phyloP scores from a whole-genome alignment of 2,797 vertebrate species.

The Melanitta fusca region DNA sequence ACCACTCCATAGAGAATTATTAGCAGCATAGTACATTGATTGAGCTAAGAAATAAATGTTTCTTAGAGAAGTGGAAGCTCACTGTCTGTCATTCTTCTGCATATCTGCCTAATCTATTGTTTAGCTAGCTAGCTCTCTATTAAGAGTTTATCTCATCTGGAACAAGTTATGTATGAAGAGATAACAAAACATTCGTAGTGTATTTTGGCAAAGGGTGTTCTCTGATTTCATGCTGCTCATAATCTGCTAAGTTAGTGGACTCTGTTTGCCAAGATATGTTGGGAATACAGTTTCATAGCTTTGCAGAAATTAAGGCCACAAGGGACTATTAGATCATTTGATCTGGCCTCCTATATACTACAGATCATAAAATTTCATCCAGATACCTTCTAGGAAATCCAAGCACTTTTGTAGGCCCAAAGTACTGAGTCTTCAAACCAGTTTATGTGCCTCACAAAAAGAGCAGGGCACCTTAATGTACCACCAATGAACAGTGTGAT shows the following conservation, averaged over 20 bases:
- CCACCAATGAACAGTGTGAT: neutral
- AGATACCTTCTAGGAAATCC: constrained; percentile 15
- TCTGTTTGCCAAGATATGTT: constrained; percentile 20
- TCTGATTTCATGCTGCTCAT: constrained; percentile 27
- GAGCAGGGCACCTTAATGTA: neutral
- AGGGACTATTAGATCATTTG: constrained; percentile 15
- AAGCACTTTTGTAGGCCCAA: neutral
- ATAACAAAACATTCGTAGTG: constrained; percentile 29
- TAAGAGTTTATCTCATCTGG: constrained; percentile 46
- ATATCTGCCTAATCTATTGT: constrained; percentile 4
- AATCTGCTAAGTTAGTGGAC: neutral
- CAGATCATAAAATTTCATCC: constrained; percentile 29
- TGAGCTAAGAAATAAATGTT: neutral
- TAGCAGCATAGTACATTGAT: neutral
- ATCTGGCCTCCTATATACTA: constrained; percentile 9
- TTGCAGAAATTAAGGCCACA: constrained; percentile 30
- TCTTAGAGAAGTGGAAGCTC: neutral
- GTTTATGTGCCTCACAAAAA: neutral
- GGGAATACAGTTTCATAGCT: constrained; percentile 22
- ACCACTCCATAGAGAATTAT: neutral
- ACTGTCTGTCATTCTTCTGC: constrained; percentile 2
- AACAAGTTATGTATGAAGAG: constrained; percentile 37
- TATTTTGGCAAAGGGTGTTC: constrained; percentile 43
- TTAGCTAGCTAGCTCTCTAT: neutral
- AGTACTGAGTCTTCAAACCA: neutral